Conservation (phyloP, 1,140 invertebrate species). For the Goniozus legneri region DNA sequence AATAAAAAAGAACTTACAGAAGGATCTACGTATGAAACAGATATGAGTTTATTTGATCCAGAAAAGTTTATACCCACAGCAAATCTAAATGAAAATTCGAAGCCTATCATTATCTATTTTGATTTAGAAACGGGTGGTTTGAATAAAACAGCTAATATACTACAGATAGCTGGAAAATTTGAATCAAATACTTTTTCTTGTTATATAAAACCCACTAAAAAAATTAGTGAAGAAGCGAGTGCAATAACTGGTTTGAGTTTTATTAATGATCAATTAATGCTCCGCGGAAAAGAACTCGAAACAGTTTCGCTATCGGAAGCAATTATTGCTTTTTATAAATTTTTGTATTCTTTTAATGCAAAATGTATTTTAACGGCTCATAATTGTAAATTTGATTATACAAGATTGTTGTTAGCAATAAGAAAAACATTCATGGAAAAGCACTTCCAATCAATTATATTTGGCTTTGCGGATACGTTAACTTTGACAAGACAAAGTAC, state of each 20-base stretch:
- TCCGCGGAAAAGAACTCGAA: not conserved
- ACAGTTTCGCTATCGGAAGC: not conserved
- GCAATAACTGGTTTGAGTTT: slow-evolving; percentile 6
- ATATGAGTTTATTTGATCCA: not conserved
- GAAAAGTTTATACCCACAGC: not conserved
- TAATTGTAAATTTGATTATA: not conserved
- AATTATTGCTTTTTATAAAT: not conserved
- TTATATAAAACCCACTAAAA: slow-evolving; percentile 53
- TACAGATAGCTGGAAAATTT: slow-evolving; percentile 10
- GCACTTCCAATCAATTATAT: not conserved
- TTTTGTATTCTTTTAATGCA: not conserved
- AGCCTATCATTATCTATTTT: slow-evolving; percentile 3
- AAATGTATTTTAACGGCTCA: not conserved
- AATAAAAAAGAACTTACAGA: slow-evolving; percentile 9
- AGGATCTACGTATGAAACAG: not conserved
- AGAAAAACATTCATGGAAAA: not conserved
- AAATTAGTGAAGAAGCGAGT: slow-evolving; percentile 20
- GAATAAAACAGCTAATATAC: slow-evolving; percentile 5
- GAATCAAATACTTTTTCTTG: not conserved
- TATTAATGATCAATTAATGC: slow-evolving; percentile 2
- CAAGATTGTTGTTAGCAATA: not conserved
- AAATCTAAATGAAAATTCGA: not conserved
- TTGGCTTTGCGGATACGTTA: not conserved
- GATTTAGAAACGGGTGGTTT: slow-evolving; percentile 11
- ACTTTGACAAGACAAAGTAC: not conserved